Conservation (phyloP, 2,113 vertebrate species). For the Chaetodon auriga region DNA sequence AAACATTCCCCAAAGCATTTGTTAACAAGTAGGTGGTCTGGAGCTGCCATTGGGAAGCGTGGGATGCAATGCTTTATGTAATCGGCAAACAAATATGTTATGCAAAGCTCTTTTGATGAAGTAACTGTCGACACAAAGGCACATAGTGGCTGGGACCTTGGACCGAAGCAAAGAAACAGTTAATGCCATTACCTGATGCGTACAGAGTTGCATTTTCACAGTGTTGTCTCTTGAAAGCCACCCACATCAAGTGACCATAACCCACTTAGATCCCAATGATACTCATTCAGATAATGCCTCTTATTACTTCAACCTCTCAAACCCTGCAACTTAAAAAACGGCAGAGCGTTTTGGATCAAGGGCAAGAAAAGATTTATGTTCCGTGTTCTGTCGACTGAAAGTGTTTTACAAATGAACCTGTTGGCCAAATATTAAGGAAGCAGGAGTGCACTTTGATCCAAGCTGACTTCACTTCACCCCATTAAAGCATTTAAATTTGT, state of each 20-base stretch:
- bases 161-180: conserved; percentile 35
- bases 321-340: conserved; percentile 24
- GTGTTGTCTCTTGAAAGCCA: conserved; percentile 52
- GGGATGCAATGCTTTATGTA: conserved; percentile 69
- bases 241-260: conserved; percentile 58
- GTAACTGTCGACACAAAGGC: conserved; percentile 53
- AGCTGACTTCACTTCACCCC: not conserved
- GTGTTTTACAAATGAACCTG: conserved; percentile 20
- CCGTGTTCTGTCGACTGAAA: not conserved
- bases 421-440: conserved; percentile 1
- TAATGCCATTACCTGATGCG: conserved; percentile 30
- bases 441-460: not conserved
- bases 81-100: conserved; percentile 67
- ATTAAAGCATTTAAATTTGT: conserved; percentile 14
- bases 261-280: conserved; percentile 43
- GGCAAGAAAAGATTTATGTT: conserved; percentile 54
- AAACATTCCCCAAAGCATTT: conserved; percentile 45
- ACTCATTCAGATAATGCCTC: conserved; percentile 55
- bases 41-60: conserved; percentile 54
- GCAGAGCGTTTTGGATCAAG: conserved; percentile 48
- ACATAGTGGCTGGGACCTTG: conserved; percentile 52
- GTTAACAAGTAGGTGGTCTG: conserved; percentile 68
- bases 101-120: conserved; percentile 71
- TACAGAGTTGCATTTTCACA: conserved; percentile 35
- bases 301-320: conserved; percentile 51